Conservation (phyloP, 2,888 invertebrate genomes). For the Polydrusus pterygomalis region DNA sequence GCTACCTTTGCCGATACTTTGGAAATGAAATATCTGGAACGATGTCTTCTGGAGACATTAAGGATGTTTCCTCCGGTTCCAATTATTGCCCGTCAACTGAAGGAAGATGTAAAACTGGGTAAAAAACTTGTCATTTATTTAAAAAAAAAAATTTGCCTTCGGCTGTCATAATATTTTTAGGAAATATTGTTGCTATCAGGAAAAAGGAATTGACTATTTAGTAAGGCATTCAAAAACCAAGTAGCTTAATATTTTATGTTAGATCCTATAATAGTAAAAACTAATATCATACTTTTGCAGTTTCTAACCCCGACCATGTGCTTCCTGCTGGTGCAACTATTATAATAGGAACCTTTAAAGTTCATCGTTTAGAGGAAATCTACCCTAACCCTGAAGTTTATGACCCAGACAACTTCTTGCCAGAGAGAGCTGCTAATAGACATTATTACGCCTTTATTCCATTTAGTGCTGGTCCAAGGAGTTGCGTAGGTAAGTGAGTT, state of each 20-base stretch:
- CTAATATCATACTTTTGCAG: conserved; percentile 65
- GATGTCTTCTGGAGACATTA: conserved; percentile 85
- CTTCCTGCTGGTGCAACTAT: conserved; percentile 84
- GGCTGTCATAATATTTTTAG: too few relatives aligned
- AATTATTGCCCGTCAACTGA: conserved; percentile 82
- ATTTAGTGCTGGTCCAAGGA: conserved; percentile 87
- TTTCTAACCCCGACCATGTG: conserved; percentile 76
- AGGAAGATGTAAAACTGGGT: conserved; percentile 82
- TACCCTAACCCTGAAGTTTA: conserved; percentile 83
- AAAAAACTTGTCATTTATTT: too few relatives aligned
- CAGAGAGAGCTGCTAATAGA: conserved; percentile 82
- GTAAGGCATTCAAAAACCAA: too few relatives aligned
- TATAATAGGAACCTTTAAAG: conserved; percentile 78
- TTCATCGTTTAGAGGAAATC: conserved; percentile 80
- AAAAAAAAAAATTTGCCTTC: too few relatives aligned
- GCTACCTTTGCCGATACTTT: conserved; percentile 86
- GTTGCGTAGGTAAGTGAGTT: conserved; percentile 80
- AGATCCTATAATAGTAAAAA: too few relatives aligned
- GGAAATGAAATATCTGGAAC: conserved; percentile 87
- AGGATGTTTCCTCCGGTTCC: conserved; percentile 89
- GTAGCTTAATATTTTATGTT: too few relatives aligned
- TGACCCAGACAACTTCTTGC: conserved; percentile 87
- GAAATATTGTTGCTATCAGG: too few relatives aligned
- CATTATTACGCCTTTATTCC: conserved; percentile 88
- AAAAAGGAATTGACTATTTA: too few relatives aligned